Conservation (phyloP, 2,888 invertebrate genomes). For the Netelia melanura region DNA sequence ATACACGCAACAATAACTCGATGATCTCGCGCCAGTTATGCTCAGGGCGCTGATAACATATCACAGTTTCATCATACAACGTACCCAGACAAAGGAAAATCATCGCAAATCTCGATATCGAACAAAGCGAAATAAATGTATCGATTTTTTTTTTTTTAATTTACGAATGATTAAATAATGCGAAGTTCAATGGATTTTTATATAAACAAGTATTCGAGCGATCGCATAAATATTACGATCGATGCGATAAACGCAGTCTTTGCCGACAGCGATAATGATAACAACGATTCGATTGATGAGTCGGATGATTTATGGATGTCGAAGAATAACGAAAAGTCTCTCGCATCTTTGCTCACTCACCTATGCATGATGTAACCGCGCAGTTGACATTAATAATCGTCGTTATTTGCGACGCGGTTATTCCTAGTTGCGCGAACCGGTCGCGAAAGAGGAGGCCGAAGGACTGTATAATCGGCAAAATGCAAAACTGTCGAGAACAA, state of each 20-base stretch:
- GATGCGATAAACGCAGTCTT: too few species aligned
- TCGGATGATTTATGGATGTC: too few species aligned
- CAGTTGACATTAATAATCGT: slow-evolving; percentile 91
- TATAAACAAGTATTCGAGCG: too few species aligned
- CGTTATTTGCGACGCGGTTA: slow-evolving; percentile 89
- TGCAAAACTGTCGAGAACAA: slow-evolving; percentile 87
- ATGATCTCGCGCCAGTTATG: slow-evolving; percentile 29
- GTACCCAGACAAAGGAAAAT: slow-evolving; percentile 18
- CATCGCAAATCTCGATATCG: slow-evolving; percentile 22
- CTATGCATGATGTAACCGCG: slow-evolving; percentile 90
- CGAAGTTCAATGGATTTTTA: too few species aligned
- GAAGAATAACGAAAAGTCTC: neutral
- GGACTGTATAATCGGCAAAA: slow-evolving; percentile 89
- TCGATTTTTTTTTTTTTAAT: slow-evolving; percentile 23
- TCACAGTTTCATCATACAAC: slow-evolving; percentile 9
- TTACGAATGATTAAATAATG: too few species aligned
- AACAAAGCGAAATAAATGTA: slow-evolving; percentile 24
- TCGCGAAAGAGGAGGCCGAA: slow-evolving; percentile 91
- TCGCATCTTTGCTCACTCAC: slow-evolving; percentile 83
- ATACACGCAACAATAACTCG: slow-evolving; percentile 32
- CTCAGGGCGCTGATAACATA: slow-evolving; percentile 20
- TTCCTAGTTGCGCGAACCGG: slow-evolving; percentile 87
- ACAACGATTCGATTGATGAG: too few species aligned
- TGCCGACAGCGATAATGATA: too few species aligned
- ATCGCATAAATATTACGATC: too few species aligned